Evolutionary conservation across 2,113 vertebrate genomes (phyloP).

Genomic region (Camelus dromedarius): DNA sequence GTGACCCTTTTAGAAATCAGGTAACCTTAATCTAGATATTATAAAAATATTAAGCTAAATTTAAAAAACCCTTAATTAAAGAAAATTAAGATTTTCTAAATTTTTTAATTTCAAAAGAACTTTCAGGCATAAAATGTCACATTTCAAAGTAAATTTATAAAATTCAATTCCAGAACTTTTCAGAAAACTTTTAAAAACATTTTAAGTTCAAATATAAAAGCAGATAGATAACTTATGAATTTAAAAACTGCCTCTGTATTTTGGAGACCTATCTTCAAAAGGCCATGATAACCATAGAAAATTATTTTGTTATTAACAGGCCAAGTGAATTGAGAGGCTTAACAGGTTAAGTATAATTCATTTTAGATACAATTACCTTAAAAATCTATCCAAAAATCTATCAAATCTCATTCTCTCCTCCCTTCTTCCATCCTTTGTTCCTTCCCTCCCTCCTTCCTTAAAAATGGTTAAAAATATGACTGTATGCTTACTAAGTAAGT

Average conservation of each 20-base stretch:
- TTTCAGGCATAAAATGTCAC: neutral
- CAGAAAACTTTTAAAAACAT: neutral
- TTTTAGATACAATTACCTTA: neutral
- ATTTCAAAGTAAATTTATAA: constrained; percentile 21
- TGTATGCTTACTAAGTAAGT: neutral
- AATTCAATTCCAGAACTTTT: neutral
- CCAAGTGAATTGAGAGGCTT: neutral
- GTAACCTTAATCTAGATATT: neutral
- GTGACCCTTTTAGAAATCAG: neutral
- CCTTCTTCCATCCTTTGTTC: neutral
- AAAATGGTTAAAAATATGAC: neutral
- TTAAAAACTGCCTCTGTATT: neutral
- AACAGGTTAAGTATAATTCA: neutral
- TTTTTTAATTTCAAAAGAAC: neutral
- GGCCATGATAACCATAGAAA: neutral
- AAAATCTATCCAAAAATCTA: neutral
- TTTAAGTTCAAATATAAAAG: neutral
- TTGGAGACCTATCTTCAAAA: neutral
- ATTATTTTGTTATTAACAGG: neutral
- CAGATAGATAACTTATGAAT: neutral
- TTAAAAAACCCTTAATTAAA: neutral
- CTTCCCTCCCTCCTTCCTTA: neutral
- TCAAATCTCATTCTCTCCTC: neutral
- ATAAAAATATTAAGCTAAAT: neutral
- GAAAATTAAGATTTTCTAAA: neutral